These are phyloP conservation scores for Parnassius smintheus DNA, from an alignment of 2,888 invertebrate genomes.

Conservation along the genomic window DNA sequence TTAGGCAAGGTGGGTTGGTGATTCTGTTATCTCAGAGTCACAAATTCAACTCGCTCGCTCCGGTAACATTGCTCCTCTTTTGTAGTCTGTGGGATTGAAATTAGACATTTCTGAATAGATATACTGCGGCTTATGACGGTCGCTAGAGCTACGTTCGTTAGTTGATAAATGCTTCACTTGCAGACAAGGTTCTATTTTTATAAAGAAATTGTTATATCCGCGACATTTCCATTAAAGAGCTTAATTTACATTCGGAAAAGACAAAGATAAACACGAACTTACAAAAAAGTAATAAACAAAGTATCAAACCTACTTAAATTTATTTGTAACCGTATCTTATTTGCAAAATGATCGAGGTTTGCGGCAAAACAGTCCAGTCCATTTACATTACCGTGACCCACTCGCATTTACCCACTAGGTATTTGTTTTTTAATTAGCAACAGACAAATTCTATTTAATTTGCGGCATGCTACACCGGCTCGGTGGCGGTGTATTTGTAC, in stretches of 20 bases:
- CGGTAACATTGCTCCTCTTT: no score
- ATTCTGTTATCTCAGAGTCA: no score
- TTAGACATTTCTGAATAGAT: no score
- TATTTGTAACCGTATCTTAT: slow-evolving; percentile 30
- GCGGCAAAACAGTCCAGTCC: slow-evolving; percentile 34
- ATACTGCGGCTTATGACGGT: no score
- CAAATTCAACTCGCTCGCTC: no score
- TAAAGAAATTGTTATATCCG: no score
- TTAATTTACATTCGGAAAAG: no score
- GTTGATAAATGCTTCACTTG: no score
- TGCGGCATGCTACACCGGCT: slow-evolving; percentile 55
- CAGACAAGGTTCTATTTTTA: no score
- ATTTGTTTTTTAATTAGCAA: slow-evolving; percentile 65
- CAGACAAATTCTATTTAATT: slow-evolving; percentile 69
- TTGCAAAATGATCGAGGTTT: slow-evolving; percentile 29
- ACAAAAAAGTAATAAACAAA: neutral
- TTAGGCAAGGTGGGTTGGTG: no score
- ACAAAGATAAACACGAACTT: neutral
- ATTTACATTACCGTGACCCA: slow-evolving; percentile 41
- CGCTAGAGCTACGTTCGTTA: no score
- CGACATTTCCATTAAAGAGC: neutral
- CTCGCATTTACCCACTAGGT: slow-evolving; percentile 48
- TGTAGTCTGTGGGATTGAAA: no score
- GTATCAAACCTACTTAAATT: slow-evolving; percentile 1
- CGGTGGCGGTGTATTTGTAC: slow-evolving; percentile 50